Percentiles rank a stretch among this genome's conserved stretches.
Evolutionary conservation across 2,113 vertebrate species (phyloP).

Genomic region (Pelobates fuscus): DNA sequence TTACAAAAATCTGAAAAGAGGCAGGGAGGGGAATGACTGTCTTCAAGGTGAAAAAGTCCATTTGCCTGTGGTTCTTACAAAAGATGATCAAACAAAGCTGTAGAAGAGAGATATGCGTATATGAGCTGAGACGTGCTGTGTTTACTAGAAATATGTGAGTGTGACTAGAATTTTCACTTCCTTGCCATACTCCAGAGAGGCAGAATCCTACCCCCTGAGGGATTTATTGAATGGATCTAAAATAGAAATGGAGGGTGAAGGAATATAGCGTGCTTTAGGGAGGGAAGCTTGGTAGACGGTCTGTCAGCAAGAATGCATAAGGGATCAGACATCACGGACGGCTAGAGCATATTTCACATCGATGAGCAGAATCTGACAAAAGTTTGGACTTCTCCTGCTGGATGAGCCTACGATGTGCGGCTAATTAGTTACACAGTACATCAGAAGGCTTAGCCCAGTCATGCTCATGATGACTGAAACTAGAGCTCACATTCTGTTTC

Average conservation of each 20-base stretch:
- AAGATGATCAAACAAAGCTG: slow-evolving; percentile 9
- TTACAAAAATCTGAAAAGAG: slow-evolving; percentile 28
- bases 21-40: not conserved
- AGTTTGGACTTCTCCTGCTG: slow-evolving; percentile 45
- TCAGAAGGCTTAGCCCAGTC: slow-evolving; percentile 42
- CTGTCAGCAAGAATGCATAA: slow-evolving; percentile 51
- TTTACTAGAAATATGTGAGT: not conserved
- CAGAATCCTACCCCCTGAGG: slow-evolving; percentile 7
- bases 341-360: slow-evolving; percentile 50
- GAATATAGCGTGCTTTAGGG: not conserved
- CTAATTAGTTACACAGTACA: slow-evolving; percentile 17
- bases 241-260: slow-evolving; percentile 11
- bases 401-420: slow-evolving; percentile 29
- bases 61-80: slow-evolving; percentile 5
- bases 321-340: slow-evolving; percentile 41
- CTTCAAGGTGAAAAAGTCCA: slow-evolving; percentile 39
- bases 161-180: slow-evolving; percentile 3
- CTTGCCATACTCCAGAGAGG: not conserved
- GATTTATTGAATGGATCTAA: slow-evolving; percentile 12
- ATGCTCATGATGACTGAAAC: slow-evolving; percentile 35
- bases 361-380: slow-evolving; percentile 46
- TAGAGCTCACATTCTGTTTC: slow-evolving; percentile 34
- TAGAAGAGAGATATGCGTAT: not conserved
- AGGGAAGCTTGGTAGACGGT: slow-evolving; percentile 25
- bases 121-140: not conserved